Evolutionary conservation across 2,797 vertebrate genomes (phyloP).

Genomic region (Hippocampus kuda): DNA sequence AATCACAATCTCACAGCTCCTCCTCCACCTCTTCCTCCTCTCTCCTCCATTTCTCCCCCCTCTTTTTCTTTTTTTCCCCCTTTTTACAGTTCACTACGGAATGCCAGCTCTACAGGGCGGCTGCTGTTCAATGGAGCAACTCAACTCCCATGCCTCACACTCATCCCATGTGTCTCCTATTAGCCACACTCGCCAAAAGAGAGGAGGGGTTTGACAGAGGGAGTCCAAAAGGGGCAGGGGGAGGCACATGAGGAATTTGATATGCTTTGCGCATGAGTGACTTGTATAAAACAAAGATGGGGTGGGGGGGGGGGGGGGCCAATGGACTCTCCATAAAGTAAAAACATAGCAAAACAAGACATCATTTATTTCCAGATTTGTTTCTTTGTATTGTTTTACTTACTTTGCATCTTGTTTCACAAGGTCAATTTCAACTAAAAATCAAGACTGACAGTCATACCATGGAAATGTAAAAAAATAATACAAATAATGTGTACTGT

Average conservation of each 20-base stretch:
- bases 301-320: constrained; percentile 12
- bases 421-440: constrained; percentile 66
- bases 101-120: constrained; percentile 58
- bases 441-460: constrained; percentile 70
- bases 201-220: constrained; percentile 21
- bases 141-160: constrained; percentile 63
- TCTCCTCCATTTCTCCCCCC: constrained; percentile 41
- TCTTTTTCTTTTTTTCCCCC: constrained; percentile 23
- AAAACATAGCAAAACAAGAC: constrained; percentile 57
- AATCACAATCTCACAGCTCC: constrained; percentile 53
- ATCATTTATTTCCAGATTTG: constrained; percentile 75
- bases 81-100: constrained; percentile 55
- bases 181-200: constrained; percentile 50
- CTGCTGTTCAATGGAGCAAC: constrained; percentile 60
- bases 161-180: constrained; percentile 66
- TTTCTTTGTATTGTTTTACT: constrained; percentile 62
- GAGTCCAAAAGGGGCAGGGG: constrained; percentile 18
- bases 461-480: constrained; percentile 84
- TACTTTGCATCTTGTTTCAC: constrained; percentile 65
- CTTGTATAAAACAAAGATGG: constrained; percentile 65
- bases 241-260: constrained; percentile 56
- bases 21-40: no score
- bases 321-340: not conserved
- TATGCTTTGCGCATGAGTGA: constrained; percentile 69
- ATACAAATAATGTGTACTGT: constrained; percentile 79